Evolutionary conservation across 2,797 vertebrate genomes (phyloP).

Genomic region (Enteromius mattozi): DNA sequence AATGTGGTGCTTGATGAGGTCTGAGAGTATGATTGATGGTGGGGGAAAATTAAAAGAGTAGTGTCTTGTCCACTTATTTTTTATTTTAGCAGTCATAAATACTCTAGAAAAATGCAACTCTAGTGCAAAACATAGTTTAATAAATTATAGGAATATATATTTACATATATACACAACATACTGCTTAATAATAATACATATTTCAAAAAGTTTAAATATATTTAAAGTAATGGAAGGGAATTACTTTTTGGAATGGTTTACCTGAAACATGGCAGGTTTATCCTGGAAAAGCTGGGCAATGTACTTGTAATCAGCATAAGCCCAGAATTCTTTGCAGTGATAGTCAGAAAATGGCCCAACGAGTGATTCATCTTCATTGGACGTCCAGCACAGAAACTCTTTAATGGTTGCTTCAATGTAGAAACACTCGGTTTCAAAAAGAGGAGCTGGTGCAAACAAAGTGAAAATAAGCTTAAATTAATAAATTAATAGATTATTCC

Average conservation of each 20-base stretch:
- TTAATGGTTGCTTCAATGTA: constrained; percentile 84
- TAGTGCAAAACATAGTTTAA: neutral
- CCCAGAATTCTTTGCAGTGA: constrained; percentile 85
- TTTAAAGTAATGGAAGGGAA: neutral
- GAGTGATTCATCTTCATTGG: constrained; percentile 59
- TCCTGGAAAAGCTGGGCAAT: constrained; percentile 86
- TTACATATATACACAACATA: neutral
- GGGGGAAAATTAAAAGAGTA: constrained; percentile 6
- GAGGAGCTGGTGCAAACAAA: constrained; percentile 77
- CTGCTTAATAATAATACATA: neutral
- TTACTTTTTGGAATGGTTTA: constrained; percentile 64
- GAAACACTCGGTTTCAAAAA: constrained; percentile 91
- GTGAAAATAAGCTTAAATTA: neutral
- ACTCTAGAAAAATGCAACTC: neutral
- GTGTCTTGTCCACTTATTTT: constrained; percentile 16
- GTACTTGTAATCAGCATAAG: constrained; percentile 98
- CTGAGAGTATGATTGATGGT: constrained; percentile 18
- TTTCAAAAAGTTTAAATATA: neutral
- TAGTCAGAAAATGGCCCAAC: constrained; percentile 83
- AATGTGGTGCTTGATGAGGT: constrained; percentile 33
- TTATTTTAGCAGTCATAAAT: neutral
- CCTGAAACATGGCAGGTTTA: constrained; percentile 87
- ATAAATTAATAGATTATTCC: constrained; percentile 5
- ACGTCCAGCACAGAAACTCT: constrained; percentile 87
- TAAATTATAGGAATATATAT: neutral